Evolutionary conservation across 2,797 vertebrate genomes (phyloP).

Genomic region (Cyprinodon diabolis): DNA sequence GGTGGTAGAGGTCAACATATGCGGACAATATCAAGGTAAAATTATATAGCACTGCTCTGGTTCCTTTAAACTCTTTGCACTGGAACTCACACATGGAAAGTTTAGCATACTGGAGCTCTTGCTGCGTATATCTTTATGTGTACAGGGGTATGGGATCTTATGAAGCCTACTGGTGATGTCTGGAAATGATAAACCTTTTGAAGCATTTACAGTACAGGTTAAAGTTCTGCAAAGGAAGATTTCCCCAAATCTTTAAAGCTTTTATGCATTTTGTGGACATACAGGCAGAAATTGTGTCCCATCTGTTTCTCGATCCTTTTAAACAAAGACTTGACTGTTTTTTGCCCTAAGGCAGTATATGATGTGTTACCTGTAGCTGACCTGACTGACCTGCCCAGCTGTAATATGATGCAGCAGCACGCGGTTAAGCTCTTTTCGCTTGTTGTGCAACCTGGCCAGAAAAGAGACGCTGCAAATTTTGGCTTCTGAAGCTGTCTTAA

Average conservation of each 20-base stretch:
- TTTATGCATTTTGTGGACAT: conserved; percentile 9
- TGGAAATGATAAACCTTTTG: conserved; percentile 57
- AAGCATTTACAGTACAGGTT: conserved; percentile 36
- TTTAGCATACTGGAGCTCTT: conserved; percentile 40
- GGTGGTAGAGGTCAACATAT: conserved; percentile 54
- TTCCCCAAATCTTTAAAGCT: conserved; percentile 10
- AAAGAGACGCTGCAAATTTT: conserved; percentile 57
- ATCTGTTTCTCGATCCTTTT: not conserved
- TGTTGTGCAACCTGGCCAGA: conserved; percentile 55
- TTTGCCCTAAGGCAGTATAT: not conserved
- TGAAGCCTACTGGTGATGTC: conserved; percentile 38
- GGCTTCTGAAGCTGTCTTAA: conserved; percentile 62
- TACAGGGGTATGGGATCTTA: conserved; percentile 57
- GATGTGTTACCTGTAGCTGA: conserved; percentile 47
- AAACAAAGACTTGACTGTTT: conserved; percentile 13
- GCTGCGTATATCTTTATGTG: conserved; percentile 35
- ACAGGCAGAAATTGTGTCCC: conserved; percentile 2
- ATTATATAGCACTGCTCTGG: conserved; percentile 61
- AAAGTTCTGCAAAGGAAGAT: conserved; percentile 14
- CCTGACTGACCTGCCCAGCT: conserved; percentile 39
- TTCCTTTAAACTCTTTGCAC: conserved; percentile 53
- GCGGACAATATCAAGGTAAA: conserved; percentile 67
- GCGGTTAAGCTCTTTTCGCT: conserved; percentile 45
- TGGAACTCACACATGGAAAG: conserved; percentile 63
- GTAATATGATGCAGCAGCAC: conserved; percentile 56